Evolutionary conservation across 2,113 vertebrate species (phyloP), one percentile per base, ranked within the genome.

Genomic region (Dolichotis patagonum): DNA sequence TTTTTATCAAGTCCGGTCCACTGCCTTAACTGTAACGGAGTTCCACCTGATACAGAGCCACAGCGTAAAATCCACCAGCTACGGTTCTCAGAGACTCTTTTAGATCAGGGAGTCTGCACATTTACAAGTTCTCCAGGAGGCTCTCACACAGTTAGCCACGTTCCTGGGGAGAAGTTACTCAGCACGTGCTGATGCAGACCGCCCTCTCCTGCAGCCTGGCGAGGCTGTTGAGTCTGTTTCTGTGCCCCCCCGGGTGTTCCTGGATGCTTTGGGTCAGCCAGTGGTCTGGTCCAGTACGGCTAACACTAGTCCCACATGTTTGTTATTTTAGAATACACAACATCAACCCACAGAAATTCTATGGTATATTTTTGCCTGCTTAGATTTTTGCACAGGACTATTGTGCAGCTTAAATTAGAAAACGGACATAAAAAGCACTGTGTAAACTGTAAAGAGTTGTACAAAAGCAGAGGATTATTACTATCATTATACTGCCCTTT

Each of bases 401-500:
- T 90, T 97, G 75, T 81, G 30, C 30, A 62, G 88, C 92, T 96
- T 96, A 93, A 97, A 95, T 97, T 94, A 91, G 96, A 94, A 97
- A 92, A 71, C 3, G 35, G 90, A 81, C 67, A 26, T 95, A 60
- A 96, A 96, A 96, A 97, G 80, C 78, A 73, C 52, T 28, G n/a
- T 89, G 93, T 95, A 82, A 91, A 97, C 86, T 90, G 35, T 93
- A 94, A 96, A 96, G 91, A 90, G 80, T 54, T 85, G 30, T 26
- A 93, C 20, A 88, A 90, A 90, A 56, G 71, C 90, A 54, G 69
- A 92, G 69, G 92, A 90, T 96, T 97, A 96, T 97, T 95, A 97
- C 85, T 94, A 87, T 97, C 92, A 97, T 94, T 97, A 96, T 85
- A 82, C 0, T 97, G 92, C 97, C 96, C 88, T 93, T 91, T 84